Percentiles rank a stretch among this genome's conserved stretches.
phyloP scores from a whole-genome alignment of 2,797 vertebrate species.

The Hyperoplus immaculatus region DNA sequence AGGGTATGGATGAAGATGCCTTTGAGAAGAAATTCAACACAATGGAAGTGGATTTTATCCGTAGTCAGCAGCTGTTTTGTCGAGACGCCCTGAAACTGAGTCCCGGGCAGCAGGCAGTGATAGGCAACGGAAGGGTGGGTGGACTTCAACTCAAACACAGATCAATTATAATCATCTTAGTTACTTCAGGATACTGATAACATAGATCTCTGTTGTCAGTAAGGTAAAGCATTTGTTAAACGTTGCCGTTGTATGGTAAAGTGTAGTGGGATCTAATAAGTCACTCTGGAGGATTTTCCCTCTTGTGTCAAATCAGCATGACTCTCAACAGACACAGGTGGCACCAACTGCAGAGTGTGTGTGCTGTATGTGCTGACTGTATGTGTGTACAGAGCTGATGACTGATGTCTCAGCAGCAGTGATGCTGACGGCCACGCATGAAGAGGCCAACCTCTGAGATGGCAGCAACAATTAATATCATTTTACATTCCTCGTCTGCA shows the following conservation, averaged over 20 bases:
- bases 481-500: conserved; percentile 66
- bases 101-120: conserved; percentile 89
- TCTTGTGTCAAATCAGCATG: conserved; percentile 66
- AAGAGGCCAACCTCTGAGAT: conserved; percentile 66
- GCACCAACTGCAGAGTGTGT: conserved; percentile 26
- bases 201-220: not conserved
- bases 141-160: conserved; percentile 3
- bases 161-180: not conserved
- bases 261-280: conserved; percentile 24
- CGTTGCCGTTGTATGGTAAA: conserved; percentile 10
- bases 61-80: conserved; percentile 92
- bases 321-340: conserved; percentile 75
- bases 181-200: conserved; percentile 10
- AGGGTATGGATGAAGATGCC: conserved; percentile 91
- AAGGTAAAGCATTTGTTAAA: conserved; percentile 12
- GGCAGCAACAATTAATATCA: conserved; percentile 77
- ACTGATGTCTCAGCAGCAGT: conserved; percentile 74
- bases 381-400: conserved; percentile 49
- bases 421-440: conserved; percentile 69
- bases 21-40: conserved; percentile 99
- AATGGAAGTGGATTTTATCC: conserved; percentile 91
- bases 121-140: conserved; percentile 96
- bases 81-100: conserved; percentile 90
- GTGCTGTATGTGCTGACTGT: conserved; percentile 29
- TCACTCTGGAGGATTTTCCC: conserved; percentile 35